Base-by-base conservation (phyloP, 2,797 vertebrate genomes). In the Okamejei kenojei region DNA sequence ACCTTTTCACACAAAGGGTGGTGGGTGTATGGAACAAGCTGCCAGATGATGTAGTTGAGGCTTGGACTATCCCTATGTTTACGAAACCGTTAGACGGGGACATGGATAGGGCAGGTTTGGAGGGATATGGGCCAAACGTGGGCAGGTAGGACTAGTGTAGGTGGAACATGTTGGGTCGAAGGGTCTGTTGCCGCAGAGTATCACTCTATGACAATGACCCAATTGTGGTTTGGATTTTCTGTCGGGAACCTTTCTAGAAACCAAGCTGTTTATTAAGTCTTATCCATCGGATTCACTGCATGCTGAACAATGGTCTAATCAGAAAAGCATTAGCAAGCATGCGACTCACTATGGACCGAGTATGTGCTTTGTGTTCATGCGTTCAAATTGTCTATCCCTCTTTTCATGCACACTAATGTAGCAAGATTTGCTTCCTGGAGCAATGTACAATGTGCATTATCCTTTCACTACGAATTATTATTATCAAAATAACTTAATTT, bases 401-500 rank as follows among this genome's bases (percentile, higher is more conserved):
- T 88, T 74, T 35, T 35, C n/a, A 68, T 17, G 7, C 63, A 32
- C 29, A 21, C 63, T 65, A 63, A 68, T 88, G 65, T 68, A 88
- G 61, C 26, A 23, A 61, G n/a, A 17, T 68, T 88, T 88, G 63
- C 84, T 88, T 88, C 68, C 35, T 68, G 84, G 84, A 88, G 32
- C 84, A 88, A 35, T 88, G 63, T 61, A 88, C 35, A 68, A 35
- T 88, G 61, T 68, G n/a, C 84, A 35, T 68, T 88, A 19, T 88
- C 63, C 21, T 68, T 35, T 88, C n/a, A 7, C 11, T 21, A 21
- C 7, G 63, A 68, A 68, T 68, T 88, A 15, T 19, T 88, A 88
- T 68, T 35, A 88, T 65, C 65, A 32, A 63, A 68, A 88, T 88
- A 88, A 88, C n/a, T 68, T 88, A 88, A 68, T 88, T 68, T 35